phyloP scores from a whole-genome alignment of 1,140 invertebrate genomes.

The Penaeus japonicus region DNA sequence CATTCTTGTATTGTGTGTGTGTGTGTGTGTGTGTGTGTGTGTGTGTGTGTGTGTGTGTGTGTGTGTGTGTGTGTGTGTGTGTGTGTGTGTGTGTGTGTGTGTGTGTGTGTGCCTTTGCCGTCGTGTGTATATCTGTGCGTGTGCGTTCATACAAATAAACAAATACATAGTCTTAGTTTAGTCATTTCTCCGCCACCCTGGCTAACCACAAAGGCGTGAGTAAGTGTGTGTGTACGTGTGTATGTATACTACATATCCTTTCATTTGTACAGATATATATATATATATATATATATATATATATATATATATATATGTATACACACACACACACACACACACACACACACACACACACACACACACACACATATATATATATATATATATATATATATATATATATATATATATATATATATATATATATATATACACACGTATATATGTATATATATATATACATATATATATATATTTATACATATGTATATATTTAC shows the following conservation, averaged over 20 bases:
- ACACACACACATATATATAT: not conserved
- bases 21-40: too few species aligned
- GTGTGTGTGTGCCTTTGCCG: too few species aligned
- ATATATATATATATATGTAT: not conserved
- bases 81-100: too few species aligned
- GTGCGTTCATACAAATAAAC: not conserved
- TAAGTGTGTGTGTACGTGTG: not conserved
- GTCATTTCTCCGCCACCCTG: too few species aligned
- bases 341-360: not conserved
- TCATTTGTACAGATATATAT: not conserved
- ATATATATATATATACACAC: not conserved
- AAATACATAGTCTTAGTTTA: too few species aligned
- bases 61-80: too few species aligned
- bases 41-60: too few species aligned
- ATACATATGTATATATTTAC: not conserved
- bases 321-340: not conserved
- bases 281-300: not conserved
- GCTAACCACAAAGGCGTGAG: not conserved
- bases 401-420: too few species aligned
- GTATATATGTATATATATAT: not conserved
- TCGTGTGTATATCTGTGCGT: too few species aligned
- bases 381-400: constrained; percentile 3
- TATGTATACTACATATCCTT: not conserved
- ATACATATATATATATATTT: not conserved
- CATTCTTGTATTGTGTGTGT: too few species aligned